Conservation (phyloP, 2,797 vertebrate genomes). For the Nyctalus aviator region DNA sequence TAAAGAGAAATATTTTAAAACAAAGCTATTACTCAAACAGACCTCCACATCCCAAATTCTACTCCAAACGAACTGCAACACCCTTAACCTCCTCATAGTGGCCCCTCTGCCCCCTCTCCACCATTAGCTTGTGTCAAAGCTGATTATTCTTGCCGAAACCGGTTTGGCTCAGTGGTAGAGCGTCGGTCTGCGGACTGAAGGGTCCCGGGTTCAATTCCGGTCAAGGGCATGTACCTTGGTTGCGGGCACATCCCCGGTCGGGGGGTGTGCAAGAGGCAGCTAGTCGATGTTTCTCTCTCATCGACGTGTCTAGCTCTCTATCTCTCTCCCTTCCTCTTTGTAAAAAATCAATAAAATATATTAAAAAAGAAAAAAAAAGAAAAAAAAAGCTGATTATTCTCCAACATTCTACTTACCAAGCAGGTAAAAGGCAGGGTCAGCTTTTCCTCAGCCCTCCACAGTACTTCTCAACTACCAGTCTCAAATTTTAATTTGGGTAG, state of each 20-base stretch:
- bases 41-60: neutral
- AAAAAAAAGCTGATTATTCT: neutral
- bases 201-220: too few species aligned
- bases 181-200: too few species aligned
- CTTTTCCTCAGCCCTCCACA: neutral
- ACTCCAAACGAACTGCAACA: neutral
- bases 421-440: neutral
- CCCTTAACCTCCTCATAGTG: neutral
- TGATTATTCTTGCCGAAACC: neutral
- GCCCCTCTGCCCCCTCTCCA: neutral
- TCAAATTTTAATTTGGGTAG: neutral
- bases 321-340: too few species aligned
- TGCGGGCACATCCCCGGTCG: too few species aligned
- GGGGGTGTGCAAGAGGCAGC: too few species aligned
- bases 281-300: too few species aligned
- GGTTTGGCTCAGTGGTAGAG: too few species aligned
- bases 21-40: neutral
- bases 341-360: too few species aligned
- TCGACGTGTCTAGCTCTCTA: too few species aligned
- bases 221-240: too few species aligned
- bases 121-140: neutral
- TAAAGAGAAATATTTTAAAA: slow-evolving; percentile 29
- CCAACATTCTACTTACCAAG: neutral
- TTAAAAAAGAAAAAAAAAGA: too few species aligned
- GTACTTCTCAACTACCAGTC: neutral